phyloP scores from a whole-genome alignment of 2,888 invertebrate genomes.

The Drosophila nigritarsus region DNA sequence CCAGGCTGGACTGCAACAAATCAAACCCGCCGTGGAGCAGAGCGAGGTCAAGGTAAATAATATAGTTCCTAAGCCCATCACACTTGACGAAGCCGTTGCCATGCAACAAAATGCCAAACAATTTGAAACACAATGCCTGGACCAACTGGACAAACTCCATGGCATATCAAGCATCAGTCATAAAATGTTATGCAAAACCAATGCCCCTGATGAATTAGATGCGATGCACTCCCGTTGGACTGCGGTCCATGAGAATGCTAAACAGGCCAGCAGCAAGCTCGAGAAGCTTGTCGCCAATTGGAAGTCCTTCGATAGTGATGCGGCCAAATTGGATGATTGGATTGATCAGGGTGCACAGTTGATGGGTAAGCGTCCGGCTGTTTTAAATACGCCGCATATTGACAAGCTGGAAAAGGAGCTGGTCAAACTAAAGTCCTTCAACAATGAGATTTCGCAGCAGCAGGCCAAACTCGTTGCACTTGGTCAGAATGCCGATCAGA shows the following conservation, averaged over 20 bases:
- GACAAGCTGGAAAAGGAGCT: constrained; percentile 92
- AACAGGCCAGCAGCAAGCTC: constrained; percentile 91
- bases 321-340: constrained; percentile 92
- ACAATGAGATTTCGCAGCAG: constrained; percentile 94
- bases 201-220: constrained; percentile 93
- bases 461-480: constrained; percentile 92
- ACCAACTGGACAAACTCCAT: constrained; percentile 90
- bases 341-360: constrained; percentile 88
- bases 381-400: constrained; percentile 89
- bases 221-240: constrained; percentile 93
- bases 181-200: constrained; percentile 90
- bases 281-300: constrained; percentile 92
- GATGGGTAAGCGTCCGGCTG: constrained; percentile 87
- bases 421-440: constrained; percentile 91
- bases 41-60: constrained; percentile 91
- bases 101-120: constrained; percentile 90
- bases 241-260: constrained; percentile 92
- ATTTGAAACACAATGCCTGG: constrained; percentile 92
- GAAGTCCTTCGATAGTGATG: constrained; percentile 92
- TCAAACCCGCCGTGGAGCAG: constrained; percentile 95
- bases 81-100: constrained; percentile 92
- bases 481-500: constrained; percentile 92
- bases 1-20: constrained; percentile 91
- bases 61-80: constrained; percentile 89
- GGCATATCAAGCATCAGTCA: constrained; percentile 90